Percentiles rank a stretch among this genome's conserved stretches.
phyloP scores from a whole-genome alignment of 2,888 invertebrate species.

The Leptinotarsa rubiginosa region DNA sequence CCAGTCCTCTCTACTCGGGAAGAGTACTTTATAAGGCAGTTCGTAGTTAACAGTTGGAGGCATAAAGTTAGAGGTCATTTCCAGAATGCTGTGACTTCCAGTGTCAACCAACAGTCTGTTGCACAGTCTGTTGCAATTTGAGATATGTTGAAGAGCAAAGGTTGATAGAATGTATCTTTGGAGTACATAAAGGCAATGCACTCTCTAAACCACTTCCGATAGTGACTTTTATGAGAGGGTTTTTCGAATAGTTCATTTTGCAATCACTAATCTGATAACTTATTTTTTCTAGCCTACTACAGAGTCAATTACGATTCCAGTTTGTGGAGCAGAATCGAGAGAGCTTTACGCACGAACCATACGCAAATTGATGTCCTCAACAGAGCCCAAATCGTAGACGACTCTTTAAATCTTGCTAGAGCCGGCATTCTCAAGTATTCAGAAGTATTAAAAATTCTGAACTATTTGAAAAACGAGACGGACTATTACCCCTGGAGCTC shows the following conservation, averaged over 20 bases:
- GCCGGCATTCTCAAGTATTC: conserved; percentile 72
- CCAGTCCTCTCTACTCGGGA: too few relatives aligned
- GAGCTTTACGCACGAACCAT: conserved; percentile 65
- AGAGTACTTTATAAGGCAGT: too few relatives aligned
- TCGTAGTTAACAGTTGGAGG: too few relatives aligned
- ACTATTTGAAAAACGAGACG: conserved; percentile 76
- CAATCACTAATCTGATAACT: neutral
- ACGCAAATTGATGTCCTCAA: conserved; percentile 74
- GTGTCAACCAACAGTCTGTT: too few relatives aligned
- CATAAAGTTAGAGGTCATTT: too few relatives aligned
- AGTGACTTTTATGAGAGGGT: too few relatives aligned
- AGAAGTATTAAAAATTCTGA: conserved; percentile 74
- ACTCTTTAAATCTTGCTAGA: conserved; percentile 79
- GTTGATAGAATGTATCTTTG: too few relatives aligned
- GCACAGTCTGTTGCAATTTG: too few relatives aligned
- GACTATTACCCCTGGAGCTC: conserved; percentile 84
- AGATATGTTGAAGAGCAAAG: too few relatives aligned
- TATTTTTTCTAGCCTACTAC: conserved; percentile 70
- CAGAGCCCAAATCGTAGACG: conserved; percentile 83
- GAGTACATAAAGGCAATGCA: too few relatives aligned
- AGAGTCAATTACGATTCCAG: conserved; percentile 74
- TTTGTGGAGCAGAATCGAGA: conserved; percentile 70
- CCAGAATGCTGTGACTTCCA: too few relatives aligned
- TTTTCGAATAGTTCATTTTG: neutral
- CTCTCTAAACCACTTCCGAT: too few relatives aligned